Conservation (phyloP, 2,888 invertebrate genomes). For the Bhutanitis thaidina region DNA sequence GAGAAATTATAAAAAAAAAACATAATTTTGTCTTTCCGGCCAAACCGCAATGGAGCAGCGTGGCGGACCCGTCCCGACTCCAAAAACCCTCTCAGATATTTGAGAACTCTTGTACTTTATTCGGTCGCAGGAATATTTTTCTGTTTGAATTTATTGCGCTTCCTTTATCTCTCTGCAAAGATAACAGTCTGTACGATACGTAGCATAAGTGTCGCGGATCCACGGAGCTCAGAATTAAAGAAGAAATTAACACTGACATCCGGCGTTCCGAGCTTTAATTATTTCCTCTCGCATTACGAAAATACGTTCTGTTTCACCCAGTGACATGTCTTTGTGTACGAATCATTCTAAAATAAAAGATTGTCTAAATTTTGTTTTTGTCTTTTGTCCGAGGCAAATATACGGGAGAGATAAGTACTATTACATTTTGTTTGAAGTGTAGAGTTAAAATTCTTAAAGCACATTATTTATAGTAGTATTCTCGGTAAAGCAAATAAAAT, state of each 20-base stretch:
- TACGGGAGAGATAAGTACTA: neutral
- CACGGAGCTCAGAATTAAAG: no score
- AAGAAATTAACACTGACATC: neutral
- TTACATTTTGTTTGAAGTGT: neutral
- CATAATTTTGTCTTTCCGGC: no score
- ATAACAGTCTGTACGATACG: no score
- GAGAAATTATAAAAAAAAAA: no score
- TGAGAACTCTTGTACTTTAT: no score
- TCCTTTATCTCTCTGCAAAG: no score
- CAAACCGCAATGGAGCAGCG: no score
- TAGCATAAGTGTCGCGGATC: no score
- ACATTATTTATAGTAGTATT: neutral
- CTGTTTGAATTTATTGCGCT: no score
- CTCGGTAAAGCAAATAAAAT: neutral
- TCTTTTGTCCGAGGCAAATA: neutral
- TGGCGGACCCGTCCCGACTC: no score
- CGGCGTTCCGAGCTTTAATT: slow-evolving; percentile 29
- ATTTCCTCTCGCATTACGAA: slow-evolving; percentile 31
- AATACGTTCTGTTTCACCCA: neutral
- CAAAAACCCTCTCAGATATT: no score
- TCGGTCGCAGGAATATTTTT: no score
- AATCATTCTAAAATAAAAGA: neutral
- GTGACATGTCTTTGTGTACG: slow-evolving; percentile 15
- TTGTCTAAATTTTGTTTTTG: neutral
- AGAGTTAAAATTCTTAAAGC: neutral